Conservation (phyloP, 1,140 invertebrate genomes). For the Helicoverpa armigera region DNA sequence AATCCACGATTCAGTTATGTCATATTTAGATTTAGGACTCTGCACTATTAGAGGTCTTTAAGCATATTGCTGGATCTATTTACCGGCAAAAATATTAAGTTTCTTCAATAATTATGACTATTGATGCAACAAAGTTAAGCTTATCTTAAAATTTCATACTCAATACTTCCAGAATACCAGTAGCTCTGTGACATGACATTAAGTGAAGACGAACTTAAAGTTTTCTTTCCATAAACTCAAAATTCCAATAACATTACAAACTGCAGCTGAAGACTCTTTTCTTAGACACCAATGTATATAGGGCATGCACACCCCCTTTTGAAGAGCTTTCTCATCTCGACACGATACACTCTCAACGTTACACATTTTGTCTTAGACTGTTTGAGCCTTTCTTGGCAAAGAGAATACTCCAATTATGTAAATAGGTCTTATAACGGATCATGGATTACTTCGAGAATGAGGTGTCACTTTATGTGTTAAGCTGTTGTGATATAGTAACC, state of each 20-base stretch:
- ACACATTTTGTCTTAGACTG: constrained; percentile 14
- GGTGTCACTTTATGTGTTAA: neutral
- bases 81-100: no score
- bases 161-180: no score
- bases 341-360: neutral
- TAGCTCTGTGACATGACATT: no score
- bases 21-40: no score
- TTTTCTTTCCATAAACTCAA: neutral
- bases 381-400: constrained; percentile 20
- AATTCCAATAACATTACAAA: neutral
- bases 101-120: no score
- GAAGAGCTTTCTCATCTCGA: constrained; percentile 35
- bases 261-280: neutral
- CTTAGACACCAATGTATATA: neutral
- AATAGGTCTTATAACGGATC: neutral
- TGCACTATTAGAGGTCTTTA: no score
- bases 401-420: constrained; percentile 25
- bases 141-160: no score
- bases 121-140: no score
- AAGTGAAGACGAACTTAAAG: no score
- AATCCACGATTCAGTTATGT: no score
- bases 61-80: no score
- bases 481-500: neutral
- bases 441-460: neutral
- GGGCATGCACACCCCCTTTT: constrained; percentile 22